Base-by-base conservation (phyloP, 2,113 vertebrate genomes). In the Brachirus orientalis region DNA sequence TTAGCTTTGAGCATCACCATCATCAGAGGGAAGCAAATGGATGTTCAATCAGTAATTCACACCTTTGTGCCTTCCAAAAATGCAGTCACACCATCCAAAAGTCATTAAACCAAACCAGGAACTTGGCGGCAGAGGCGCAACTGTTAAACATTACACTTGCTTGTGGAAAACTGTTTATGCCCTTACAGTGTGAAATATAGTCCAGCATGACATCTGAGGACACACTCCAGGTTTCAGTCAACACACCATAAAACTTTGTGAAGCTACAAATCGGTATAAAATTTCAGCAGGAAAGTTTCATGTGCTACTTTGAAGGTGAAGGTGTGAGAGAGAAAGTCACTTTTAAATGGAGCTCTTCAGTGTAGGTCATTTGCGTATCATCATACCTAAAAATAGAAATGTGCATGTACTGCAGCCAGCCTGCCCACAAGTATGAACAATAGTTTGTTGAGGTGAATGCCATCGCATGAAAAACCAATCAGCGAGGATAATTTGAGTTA, bases 381-480 rank as follows among this genome's bases (percentile, higher is more conserved):
- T 77, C 62, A 78, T 45, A 58, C 63, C 63, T 81, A 82, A 79
- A 78, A 81, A 78, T 73, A 79, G 65, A 63, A 20, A 16, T 38
- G 40, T 54, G 20, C 41, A 14, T 28, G 66, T 47, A 56, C 33
- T 63, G 36, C 43, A 51, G 40, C 53, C 71, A 68, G 69, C 51
- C 45, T 67, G 51, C 58, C 58, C 52, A 36, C 36, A 75, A 79
- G 74, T 41, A 61, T 58, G 63, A 75, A 58, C 71, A 85, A 69
- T 64, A 62, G 57, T 41, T 72, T 76, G 54, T 63, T 51, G 41
- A 50, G 72, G 68, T 81, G 63, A 44, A 72, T 61, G 75, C 63
- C 48, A 79, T 41, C 10, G 8, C 69, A 84, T 79, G 43, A 33
- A 75, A 72, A 83, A 83, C 66, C 80, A 83, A 84, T 86, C 71